Conservation (phyloP, 2,113 vertebrate species). For the Rallus limicola region DNA sequence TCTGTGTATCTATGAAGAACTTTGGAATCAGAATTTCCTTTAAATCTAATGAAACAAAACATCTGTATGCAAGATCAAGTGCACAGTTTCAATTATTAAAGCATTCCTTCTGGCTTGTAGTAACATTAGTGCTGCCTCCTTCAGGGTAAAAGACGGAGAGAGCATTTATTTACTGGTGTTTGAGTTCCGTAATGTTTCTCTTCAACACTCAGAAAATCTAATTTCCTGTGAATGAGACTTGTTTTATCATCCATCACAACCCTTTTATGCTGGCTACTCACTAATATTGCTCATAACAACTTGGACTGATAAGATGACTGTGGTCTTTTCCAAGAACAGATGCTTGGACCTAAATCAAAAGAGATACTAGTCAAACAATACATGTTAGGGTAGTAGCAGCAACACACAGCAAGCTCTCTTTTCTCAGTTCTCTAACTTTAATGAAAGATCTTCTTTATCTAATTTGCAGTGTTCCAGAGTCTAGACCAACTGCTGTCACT, state of each 20-base stretch:
- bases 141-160: background rate
- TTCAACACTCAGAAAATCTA: constrained; percentile 27
- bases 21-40: background rate
- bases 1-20: background rate
- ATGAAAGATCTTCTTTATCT: background rate
- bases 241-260: constrained; percentile 9
- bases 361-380: background rate
- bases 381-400: background rate
- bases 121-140: background rate
- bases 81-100: constrained; percentile 10
- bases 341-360: background rate
- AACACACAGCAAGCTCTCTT: background rate
- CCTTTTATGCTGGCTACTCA: constrained; percentile 8
- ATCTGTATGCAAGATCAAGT: background rate
- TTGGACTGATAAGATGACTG: background rate
- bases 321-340: background rate
- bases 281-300: constrained; percentile 9
- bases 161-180: constrained; percentile 1
- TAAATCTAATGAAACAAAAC: background rate
- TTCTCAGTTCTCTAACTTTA: background rate
- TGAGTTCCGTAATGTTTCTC: background rate
- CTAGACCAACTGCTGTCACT: background rate
- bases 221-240: constrained; percentile 33
- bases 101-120: background rate
- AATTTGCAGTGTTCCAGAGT: background rate